Percentiles rank a stretch among this genome's conserved stretches.
Conservation (phyloP, 2,113 vertebrate species). For the Cavia aperea region DNA sequence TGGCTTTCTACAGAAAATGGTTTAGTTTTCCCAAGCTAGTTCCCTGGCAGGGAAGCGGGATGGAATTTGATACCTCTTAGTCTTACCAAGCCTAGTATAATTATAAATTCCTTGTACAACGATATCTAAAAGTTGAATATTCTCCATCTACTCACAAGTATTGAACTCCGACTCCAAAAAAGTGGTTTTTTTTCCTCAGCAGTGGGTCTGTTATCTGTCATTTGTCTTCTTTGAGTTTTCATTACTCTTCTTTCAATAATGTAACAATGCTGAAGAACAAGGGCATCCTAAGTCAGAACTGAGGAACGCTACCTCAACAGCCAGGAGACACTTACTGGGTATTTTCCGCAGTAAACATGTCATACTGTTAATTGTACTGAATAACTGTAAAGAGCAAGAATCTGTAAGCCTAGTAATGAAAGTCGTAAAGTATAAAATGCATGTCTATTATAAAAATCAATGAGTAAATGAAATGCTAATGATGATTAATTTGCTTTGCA, state of each 20-base stretch:
- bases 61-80: neutral
- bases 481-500: neutral
- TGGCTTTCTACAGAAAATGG: neutral
- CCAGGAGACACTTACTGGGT: neutral
- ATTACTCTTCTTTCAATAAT: neutral
- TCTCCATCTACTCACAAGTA: neutral
- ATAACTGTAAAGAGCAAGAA: neutral
- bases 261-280: neutral
- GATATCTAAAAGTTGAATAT: neutral
- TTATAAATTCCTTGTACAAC: neutral
- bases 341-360: neutral
- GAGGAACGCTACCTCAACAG: neutral
- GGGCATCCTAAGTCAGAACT: neutral
- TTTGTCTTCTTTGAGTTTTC: neutral
- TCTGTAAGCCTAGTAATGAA: neutral
- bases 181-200: neutral
- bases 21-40: neutral
- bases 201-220: neutral
- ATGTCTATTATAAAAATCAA: neutral
- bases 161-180: neutral
- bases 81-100: neutral
- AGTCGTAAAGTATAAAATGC: neutral
- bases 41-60: neutral
- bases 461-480: neutral
- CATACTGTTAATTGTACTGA: neutral